Percentiles rank a stretch among this genome's conserved stretches.
These are phyloP conservation scores for Xylophagus ater DNA, from an alignment of 2,888 invertebrate species.

Conservation along the genomic window DNA sequence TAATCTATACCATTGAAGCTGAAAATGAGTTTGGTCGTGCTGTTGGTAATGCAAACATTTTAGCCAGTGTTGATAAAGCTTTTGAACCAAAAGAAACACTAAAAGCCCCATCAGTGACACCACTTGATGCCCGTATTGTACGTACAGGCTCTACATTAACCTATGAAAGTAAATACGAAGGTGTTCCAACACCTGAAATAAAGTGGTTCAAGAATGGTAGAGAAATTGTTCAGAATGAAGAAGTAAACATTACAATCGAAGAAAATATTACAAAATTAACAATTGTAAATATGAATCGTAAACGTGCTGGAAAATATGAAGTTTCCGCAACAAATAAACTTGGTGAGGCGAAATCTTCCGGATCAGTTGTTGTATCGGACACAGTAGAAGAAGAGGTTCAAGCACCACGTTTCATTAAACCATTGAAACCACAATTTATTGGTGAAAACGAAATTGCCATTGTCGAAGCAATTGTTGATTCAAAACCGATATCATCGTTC, in stretches of 20 bases:
- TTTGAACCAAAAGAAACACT: slow-evolving; percentile 34
- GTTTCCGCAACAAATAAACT: slow-evolving; percentile 66
- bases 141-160: slow-evolving; percentile 56
- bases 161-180: slow-evolving; percentile 61
- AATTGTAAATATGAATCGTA: slow-evolving; percentile 56
- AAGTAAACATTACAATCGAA: slow-evolving; percentile 47
- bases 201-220: slow-evolving; percentile 80
- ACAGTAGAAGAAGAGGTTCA: slow-evolving; percentile 49
- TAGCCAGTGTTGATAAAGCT: slow-evolving; percentile 41
- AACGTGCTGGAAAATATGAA: slow-evolving; percentile 80
- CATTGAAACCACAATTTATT: slow-evolving; percentile 57
- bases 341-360: slow-evolving; percentile 68
- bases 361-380: slow-evolving; percentile 63
- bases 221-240: slow-evolving; percentile 53
- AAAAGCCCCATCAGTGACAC: slow-evolving; percentile 64
- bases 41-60: slow-evolving; percentile 60
- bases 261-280: slow-evolving; percentile 53
- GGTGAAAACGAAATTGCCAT: slow-evolving; percentile 65
- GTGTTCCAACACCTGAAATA: slow-evolving; percentile 57
- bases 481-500: slow-evolving; percentile 70
- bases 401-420: slow-evolving; percentile 63
- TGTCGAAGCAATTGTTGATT: slow-evolving; percentile 64
- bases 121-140: slow-evolving; percentile 63
- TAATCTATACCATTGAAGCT: slow-evolving; percentile 58
- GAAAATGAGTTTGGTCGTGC: slow-evolving; percentile 62